phyloP scores from a whole-genome alignment of 2,888 invertebrate genomes.

The Rotaria macrura region DNA sequence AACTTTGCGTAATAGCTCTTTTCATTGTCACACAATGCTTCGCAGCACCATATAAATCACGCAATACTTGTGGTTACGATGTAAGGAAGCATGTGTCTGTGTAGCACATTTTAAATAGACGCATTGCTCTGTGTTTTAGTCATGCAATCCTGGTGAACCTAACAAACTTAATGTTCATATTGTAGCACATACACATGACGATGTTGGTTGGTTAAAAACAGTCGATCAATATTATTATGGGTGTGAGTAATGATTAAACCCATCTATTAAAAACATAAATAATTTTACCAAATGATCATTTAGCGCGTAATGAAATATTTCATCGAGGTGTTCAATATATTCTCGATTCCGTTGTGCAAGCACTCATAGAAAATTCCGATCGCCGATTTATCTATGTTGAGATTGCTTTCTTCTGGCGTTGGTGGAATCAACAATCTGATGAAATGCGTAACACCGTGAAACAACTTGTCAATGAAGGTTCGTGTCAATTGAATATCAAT shows the following conservation, averaged over 20 bases:
- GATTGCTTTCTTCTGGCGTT: conserved; percentile 73
- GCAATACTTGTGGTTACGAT: conserved; percentile 2
- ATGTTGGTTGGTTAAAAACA: conserved; percentile 86
- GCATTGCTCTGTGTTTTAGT: background rate
- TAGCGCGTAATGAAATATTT: background rate
- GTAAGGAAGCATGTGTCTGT: background rate
- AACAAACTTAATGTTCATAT: conserved; percentile 68
- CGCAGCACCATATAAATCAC: conserved; percentile 2
- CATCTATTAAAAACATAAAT: background rate
- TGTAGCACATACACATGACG: conserved; percentile 76
- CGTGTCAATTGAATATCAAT: background rate
- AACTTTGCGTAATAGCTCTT: background rate
- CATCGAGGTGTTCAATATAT: conserved; percentile 5
- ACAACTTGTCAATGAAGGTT: conserved; percentile 56
- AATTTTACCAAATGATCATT: background rate
- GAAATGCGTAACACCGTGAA: conserved; percentile 57
- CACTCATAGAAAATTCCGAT: conserved; percentile 60
- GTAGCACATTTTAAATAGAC: background rate
- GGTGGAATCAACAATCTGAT: conserved; percentile 65
- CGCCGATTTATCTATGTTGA: conserved; percentile 75
- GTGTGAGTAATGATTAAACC: conserved; percentile 14
- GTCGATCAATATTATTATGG: conserved; percentile 79
- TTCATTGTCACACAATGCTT: background rate
- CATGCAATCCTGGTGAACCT: conserved; percentile 34
- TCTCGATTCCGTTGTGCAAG: conserved; percentile 56